Evolutionary conservation across 2,888 invertebrate genomes (phyloP).

Genomic region (Drosophila nr. fundita): DNA sequence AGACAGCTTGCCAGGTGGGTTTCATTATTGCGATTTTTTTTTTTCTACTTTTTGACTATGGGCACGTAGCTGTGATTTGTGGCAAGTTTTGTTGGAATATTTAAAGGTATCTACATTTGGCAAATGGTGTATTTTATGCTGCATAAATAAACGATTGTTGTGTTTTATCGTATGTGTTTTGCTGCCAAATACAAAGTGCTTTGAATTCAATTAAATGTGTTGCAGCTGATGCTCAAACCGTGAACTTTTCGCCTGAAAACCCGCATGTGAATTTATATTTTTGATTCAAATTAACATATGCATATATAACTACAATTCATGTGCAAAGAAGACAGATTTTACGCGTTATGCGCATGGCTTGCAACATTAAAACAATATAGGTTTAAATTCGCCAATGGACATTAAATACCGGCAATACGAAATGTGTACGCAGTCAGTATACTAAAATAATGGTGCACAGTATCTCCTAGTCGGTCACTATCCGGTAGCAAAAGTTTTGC

Average conservation of each 20-base stretch:
- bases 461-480: background rate
- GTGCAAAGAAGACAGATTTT: background rate
- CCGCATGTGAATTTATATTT: background rate
- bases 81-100: conserved; percentile 4
- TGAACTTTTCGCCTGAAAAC: background rate
- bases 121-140: conserved; percentile 31
- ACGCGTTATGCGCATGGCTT: background rate
- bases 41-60: background rate
- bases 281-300: background rate
- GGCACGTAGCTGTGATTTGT: conserved; percentile 32
- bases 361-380: background rate
- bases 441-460: background rate
- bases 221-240: background rate
- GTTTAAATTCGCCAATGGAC: background rate
- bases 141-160: conserved; percentile 38
- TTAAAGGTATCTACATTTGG: conserved; percentile 8
- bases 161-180: background rate
- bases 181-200: background rate
- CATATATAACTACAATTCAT: background rate
- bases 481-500: background rate
- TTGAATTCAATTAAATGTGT: background rate
- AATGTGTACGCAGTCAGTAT: background rate
- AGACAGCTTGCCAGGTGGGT: conserved; percentile 50
- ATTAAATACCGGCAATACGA: background rate
- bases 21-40: conserved; percentile 4